Evolutionary conservation across 2,113 vertebrate species (phyloP), one percentile per base, ranked within the genome.

Genomic region (Pluvialis apricaria): DNA sequence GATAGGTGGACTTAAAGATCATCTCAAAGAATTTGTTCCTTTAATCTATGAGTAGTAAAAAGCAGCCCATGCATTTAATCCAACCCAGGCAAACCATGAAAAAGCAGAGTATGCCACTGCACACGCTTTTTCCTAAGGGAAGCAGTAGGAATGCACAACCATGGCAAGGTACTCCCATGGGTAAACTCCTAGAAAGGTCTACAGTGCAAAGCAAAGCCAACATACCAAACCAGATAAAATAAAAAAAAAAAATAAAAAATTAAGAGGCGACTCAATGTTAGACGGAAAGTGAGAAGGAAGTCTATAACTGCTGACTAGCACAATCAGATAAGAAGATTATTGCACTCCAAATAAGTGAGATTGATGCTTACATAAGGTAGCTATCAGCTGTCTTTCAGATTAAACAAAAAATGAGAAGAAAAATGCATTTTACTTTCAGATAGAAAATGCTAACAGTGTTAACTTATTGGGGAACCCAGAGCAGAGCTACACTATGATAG

Each of bases 401-500:
- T n/a, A 13, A 66, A 81, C n/a, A 47, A 69, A 84, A 68, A 57
- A 20, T 10, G 11, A 77, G 4, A 49, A 42, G 14, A 71, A 66
- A 13, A 36, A 93, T 45, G 21, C 4, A 86, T 88, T 90, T 77
- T 65, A 24, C 21, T 88, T 88, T 83, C 55, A 92, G 40, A 91
- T 26, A 68, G 55, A 78, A 94, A 96, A 95, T 70, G 36, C 45
- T n/a, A 88, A 91, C 65, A 57, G 31, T 44, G 26, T 86, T 92
- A 52, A 80, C 69, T 92, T 95, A 57, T 42, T 89, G 85, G 82
- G 68, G 83, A 97, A 78, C 77, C 64, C 72, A 72, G 85, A 62
- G 70, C 66, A 94, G 79, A 90, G 55, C 60, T 85, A 34, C 62
- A 69, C 68, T 83, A 47, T 95, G 95, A 98, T 95, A 79, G 88